phyloP scores from a whole-genome alignment of 2,113 vertebrate species.

The Dascyllus trimaculatus region DNA sequence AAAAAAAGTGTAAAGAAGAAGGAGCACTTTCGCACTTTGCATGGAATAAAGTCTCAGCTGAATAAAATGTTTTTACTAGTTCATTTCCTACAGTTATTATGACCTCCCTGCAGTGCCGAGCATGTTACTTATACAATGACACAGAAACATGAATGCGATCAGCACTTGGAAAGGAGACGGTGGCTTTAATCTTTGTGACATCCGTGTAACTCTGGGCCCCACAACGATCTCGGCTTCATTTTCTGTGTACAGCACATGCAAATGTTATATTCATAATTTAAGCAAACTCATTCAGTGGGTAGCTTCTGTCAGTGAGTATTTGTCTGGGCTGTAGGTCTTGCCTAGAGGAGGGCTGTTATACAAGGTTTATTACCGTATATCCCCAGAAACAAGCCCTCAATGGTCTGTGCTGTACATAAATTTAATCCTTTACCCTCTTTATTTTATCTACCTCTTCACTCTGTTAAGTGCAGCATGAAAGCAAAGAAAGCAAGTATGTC shows the following conservation, averaged over 20 bases:
- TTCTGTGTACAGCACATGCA: not conserved
- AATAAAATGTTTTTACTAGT: not conserved
- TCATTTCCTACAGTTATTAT: not conserved
- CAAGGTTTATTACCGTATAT: not conserved
- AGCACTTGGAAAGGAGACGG: not conserved
- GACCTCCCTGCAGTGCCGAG: constrained; percentile 1
- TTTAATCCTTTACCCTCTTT: not conserved
- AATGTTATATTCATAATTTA: not conserved
- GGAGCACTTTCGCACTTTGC: too few species aligned
- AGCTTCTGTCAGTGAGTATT: not conserved
- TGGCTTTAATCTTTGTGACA: not conserved
- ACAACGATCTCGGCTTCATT: not conserved
- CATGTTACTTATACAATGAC: not conserved
- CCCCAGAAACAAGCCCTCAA: not conserved
- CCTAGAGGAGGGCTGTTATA: not conserved
- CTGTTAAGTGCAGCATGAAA: not conserved
- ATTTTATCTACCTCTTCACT: not conserved
- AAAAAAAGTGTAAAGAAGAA: not conserved
- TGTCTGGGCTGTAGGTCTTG: not conserved
- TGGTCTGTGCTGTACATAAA: not conserved
- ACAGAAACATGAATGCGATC: constrained; percentile 21
- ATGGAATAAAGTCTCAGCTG: too few species aligned
- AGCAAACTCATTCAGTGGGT: not conserved
- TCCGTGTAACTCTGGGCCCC: not conserved
- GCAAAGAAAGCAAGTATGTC: not conserved